phyloP scores from a whole-genome alignment of 1,140 invertebrate genomes.

The Drosophila melanogaster region Release_6_plus_ISO1_MT NT_033777.3:7195001-7195500 shows the following conservation, averaged over 20 bases:
- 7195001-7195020: constrained; percentile 7
- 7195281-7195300: constrained; percentile 74
- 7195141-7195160: constrained; percentile 67
- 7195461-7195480: constrained; percentile 71
- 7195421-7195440: constrained; percentile 38
- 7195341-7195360: constrained; percentile 47
- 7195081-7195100: constrained; percentile 7
- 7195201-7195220: constrained; percentile 70
- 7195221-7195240: constrained; percentile 56
- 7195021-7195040: constrained; percentile 40
- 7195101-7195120: constrained; percentile 13
- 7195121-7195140: constrained; percentile 30
- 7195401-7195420: constrained; percentile 36
- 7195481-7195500: constrained; percentile 39
- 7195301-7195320: constrained; percentile 45
- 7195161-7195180: constrained; percentile 84
- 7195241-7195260: constrained; percentile 60
- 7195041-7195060: constrained; percentile 6
- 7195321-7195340: constrained; percentile 46
- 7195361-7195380: constrained; percentile 8
- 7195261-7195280: constrained; percentile 77
- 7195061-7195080: constrained; percentile 10
- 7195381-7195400: constrained; percentile 20
- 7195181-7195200: constrained; percentile 82
- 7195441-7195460: constrained; percentile 32